Evolutionary conservation across 1,140 invertebrate species (phyloP), one percentile per base, ranked within the genome.

Genomic region (Chlorops oryzae): DNA sequence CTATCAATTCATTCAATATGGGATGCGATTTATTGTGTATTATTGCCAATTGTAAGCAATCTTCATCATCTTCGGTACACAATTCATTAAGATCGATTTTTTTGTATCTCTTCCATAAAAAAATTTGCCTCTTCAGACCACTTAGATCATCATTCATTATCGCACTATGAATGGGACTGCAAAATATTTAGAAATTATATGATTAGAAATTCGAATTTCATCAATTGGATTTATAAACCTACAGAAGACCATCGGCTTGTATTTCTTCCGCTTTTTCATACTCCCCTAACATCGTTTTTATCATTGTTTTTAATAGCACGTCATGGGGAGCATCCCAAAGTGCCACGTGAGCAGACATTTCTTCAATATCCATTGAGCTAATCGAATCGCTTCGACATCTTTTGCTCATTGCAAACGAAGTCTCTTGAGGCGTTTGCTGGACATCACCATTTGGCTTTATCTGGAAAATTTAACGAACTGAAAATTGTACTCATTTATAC

Each of bases 161-260:
- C 6, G 53, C 48, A 50, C 64, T 49, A n/a, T 69, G 65, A 5
- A 69, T 65, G 15, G 65, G 61, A 4, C 65, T 69, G 15, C 4
- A 34, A 53, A 43, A 9, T 18, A 23, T n/a, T n/a, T 39, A 15
- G 23, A 27, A 17, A 17, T 2, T 28, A 38, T 25, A 15, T 18
- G 13, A 50, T 38, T 22, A 18, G 17, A 10, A 13, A 46, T 40
- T 42, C 9, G 28, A 15, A 32, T 32, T 10, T 32, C 15, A 32
- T 32, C 15, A 32, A 15, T 10, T 32, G 9, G 15, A 32, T n/a
- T n/a, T 9, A 32, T 32, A 32, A 15, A 32, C 28, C 9, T 32
- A 32, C 28, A 32, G 28, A 32, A 10, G 15, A 10, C 28, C 28
- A 15, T 32, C 28, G 9, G 28, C 9, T 15, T 10, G 9, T 10